Evolutionary conservation across 2,888 invertebrate genomes (phyloP).

Genomic region (Cerastoderma edule): DNA sequence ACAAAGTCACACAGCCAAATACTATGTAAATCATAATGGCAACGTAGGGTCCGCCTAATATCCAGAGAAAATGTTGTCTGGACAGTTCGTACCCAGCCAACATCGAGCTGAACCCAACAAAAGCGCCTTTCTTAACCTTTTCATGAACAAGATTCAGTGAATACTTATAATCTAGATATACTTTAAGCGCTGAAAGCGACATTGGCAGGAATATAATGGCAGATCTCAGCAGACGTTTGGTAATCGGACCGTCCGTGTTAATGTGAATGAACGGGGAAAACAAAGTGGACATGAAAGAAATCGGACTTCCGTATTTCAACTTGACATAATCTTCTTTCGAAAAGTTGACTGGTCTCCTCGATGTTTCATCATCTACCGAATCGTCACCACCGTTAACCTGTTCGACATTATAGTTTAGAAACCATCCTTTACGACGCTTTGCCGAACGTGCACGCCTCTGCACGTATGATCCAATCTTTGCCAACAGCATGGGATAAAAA

Average conservation of each 20-base stretch:
- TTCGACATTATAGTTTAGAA: no score
- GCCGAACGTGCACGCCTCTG: not conserved
- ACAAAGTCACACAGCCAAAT: conserved; percentile 27
- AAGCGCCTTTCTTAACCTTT: conserved; percentile 50
- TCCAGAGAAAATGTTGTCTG: conserved; percentile 44
- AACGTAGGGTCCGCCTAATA: conserved; percentile 58
- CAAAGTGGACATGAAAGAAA: conserved; percentile 34
- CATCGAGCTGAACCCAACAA: conserved; percentile 59
- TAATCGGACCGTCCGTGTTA: not conserved
- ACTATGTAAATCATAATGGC: conserved; percentile 45
- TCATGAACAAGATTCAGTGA: conserved; percentile 37
- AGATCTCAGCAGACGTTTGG: conserved; percentile 20
- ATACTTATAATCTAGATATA: conserved; percentile 40
- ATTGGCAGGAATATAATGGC: conserved; percentile 37
- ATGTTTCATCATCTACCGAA: no score
- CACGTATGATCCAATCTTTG: conserved; percentile 1
- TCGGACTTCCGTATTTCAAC: conserved; percentile 22
- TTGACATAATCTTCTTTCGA: conserved; percentile 29
- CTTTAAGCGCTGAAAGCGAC: conserved; percentile 43
- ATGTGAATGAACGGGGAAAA: conserved; percentile 6
- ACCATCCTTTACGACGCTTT: not conserved
- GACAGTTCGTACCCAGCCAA: conserved; percentile 53
- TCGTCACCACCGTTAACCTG: no score
- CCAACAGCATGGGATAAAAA: conserved; percentile 46
- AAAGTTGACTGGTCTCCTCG: not conserved